Base-by-base conservation (phyloP, 2,113 vertebrate genomes). In the Nicator chloris region DNA sequence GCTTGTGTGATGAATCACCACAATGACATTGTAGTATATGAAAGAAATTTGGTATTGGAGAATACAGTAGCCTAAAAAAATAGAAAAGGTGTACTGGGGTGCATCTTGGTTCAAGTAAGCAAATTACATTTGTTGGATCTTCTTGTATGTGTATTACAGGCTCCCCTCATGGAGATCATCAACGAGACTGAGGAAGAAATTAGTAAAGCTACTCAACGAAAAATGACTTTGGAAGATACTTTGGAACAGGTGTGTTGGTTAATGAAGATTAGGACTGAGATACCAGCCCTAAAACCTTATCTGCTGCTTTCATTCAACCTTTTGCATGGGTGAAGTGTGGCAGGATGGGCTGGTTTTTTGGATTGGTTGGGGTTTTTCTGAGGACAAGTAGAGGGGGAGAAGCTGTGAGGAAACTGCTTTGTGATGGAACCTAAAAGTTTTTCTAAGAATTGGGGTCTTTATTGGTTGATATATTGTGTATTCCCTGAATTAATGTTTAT, bases 101-200 rank as follows among this genome's bases (percentile, higher is more conserved):
- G 28, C 18, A 27, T 40, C 59, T 53, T 47, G 9, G 27, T 80
- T 94, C 44, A 72, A 61, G 44, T 18, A 65, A 42, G 39, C 8
- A 80, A 85, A 65, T 6, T 68, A 13, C 53, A 45, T 53, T 57
- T 76, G 54, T 26, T 7, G 7, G 13, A 49, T 65, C 13, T 60
- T 93, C 68, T 86, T 80, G 11, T 78, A 8, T 90, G 11, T 56
- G 4, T 72, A 4, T 96, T 92, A 40, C 84, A 98, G 98, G 94
- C 93, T 57, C 97, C 98, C 40, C 97, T 98, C 42, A 95, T 97
- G 85, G 95, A 97, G 45, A 97, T 98, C 69, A 96, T 98, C 71
- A 97, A 97, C 8, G 96, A 98, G 77, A 98, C 94, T 5, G 97
- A 98, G 93, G 98, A 98, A 72, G 97, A 98, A 94, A 98, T 98